Base-by-base conservation (phyloP, 2,113 vertebrate species). In the Alexandromys fortis region DNA sequence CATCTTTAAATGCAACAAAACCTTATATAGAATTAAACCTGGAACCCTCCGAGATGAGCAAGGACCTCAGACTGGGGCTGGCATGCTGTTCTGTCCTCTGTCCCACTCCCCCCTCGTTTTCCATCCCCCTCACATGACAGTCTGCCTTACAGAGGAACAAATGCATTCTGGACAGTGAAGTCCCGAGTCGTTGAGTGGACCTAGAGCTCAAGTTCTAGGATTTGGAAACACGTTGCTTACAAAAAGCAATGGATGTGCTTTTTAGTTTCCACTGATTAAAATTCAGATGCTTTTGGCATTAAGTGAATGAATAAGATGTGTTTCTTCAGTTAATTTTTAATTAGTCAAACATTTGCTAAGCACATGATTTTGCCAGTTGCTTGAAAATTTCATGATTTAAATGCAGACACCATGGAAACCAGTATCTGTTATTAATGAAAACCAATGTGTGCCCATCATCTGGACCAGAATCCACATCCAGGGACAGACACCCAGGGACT, bases 281-380 rank as follows among this genome's bases (percentile, higher is more conserved):
- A 95, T 89, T 89, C 35, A 35, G 33, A 49, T 92, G 10, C n/a
- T 92, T 89, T 92, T 49, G 91, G 68, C 93, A 91, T 82, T 89
- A 90, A 90, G 33, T 81, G 28, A 94, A 58, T 85, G 72, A 92
- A 68, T 65, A 89, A 85, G 96, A 78, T 77, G 28, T 90, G 45
- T 11, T 61, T 65, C 81, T 94, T 83, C 81, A 79, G 26, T 94
- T 81, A 75, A 65, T 72, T 91, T 96, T 91, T 95, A 73, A 92
- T 86, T 81, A 87, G 82, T 47, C 68, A 96, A 83, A 87, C 38
- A 76, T 89, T 96, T 94, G 87, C 92, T 92, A 94, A 95, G 78
- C 42, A 49, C 30, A 19, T 72, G 65, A 72, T 92, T 83, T 94
- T 95, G 72, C 70, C 88, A 90, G 83, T 92, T 92, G 49, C 81